phyloP scores from a whole-genome alignment of 2,113 vertebrate genomes.

The Microcebus murinus region DNA sequence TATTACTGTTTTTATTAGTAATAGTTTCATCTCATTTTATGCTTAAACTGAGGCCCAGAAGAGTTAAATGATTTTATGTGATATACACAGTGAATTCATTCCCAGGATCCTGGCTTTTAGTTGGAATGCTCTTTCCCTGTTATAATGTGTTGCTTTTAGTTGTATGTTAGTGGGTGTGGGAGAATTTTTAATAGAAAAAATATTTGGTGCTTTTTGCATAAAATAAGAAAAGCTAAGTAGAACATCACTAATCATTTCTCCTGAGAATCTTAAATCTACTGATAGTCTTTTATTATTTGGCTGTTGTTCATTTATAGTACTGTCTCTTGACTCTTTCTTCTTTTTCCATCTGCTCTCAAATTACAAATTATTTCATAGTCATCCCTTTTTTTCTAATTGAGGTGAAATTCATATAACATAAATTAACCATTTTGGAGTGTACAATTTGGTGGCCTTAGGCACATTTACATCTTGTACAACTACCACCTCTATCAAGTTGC shows the following conservation, averaged over 20 bases:
- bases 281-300: neutral
- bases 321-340: neutral
- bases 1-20: neutral
- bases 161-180: neutral
- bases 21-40: conserved; percentile 14
- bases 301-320: neutral
- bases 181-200: conserved; percentile 42
- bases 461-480: neutral
- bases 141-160: conserved; percentile 9
- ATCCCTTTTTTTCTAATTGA: neutral
- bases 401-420: neutral
- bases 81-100: neutral
- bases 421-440: neutral
- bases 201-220: conserved; percentile 11
- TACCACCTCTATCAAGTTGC: neutral
- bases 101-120: neutral
- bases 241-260: neutral
- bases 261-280: neutral
- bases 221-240: conserved; percentile 19
- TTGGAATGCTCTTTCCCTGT: neutral
- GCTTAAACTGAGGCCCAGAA: neutral
- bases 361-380: neutral
- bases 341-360: neutral
- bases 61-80: neutral
- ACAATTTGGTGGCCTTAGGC: neutral